phyloP scores from a whole-genome alignment of 2,797 vertebrate genomes.

The Micrastur ruficollis region DNA sequence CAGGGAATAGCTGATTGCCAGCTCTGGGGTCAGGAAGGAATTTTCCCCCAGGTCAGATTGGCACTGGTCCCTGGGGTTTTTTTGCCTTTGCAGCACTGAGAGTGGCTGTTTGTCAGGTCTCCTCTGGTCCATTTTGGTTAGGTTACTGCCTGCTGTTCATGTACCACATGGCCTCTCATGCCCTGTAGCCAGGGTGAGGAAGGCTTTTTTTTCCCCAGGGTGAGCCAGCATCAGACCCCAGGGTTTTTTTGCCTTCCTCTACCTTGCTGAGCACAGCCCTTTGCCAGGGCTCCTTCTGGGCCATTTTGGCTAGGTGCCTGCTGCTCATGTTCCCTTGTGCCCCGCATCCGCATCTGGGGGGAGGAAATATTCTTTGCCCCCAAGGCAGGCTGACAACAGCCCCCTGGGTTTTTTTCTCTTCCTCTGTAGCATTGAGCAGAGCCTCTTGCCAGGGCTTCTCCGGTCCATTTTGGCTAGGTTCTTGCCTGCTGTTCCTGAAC shows the following conservation, averaged over 20 bases:
- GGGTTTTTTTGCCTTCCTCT: neutral
- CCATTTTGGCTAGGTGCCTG: neutral
- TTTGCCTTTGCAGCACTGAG: neutral
- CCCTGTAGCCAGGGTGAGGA: neutral
- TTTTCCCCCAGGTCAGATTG: neutral
- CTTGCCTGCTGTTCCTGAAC: neutral
- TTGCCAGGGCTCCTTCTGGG: neutral
- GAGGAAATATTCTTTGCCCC: neutral
- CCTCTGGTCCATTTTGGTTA: neutral
- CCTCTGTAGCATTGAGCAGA: neutral
- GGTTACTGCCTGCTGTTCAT: neutral
- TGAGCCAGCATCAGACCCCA: neutral
- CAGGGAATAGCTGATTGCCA: neutral
- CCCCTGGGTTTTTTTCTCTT: neutral
- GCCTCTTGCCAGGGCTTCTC: neutral
- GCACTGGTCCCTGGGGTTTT: neutral
- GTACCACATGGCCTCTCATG: neutral
- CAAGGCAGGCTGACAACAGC: fast-evolving
- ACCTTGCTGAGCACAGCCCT: neutral
- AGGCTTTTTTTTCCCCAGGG: neutral
- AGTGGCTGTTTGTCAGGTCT: fast-evolving
- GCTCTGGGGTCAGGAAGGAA: neutral
- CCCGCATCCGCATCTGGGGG: fast-evolving
- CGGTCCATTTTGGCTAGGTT: neutral
- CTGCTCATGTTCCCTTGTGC: neutral